Percentiles rank a stretch among this genome's conserved stretches.
Evolutionary conservation across 2,888 invertebrate genomes (phyloP).

Genomic region (Lissonota sp.): DNA sequence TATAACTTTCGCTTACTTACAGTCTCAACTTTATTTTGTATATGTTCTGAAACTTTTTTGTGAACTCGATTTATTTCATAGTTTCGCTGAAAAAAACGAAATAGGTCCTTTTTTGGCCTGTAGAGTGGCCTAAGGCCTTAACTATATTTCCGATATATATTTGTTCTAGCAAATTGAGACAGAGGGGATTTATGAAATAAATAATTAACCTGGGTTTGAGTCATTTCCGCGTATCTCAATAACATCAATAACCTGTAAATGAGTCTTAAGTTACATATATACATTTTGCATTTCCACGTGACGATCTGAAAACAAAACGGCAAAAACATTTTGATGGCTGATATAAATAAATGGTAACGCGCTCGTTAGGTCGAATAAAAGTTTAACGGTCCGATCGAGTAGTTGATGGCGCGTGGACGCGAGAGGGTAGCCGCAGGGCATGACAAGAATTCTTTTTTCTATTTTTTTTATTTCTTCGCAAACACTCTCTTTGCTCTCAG

Average conservation of each 20-base stretch:
- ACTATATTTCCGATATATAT: no score
- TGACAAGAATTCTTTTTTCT: conserved; percentile 34
- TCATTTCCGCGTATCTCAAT: no score
- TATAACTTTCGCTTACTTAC: no score
- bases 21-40: no score
- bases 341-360: conserved; percentile 78
- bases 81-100: no score
- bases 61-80: no score
- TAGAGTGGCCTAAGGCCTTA: no score
- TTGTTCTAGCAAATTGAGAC: no score
- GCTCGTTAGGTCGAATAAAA: conserved; percentile 80
- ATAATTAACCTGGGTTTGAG: no score
- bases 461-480: conserved; percentile 42
- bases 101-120: no score
- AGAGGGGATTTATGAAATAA: no score
- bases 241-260: not conserved
- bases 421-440: conserved; percentile 57
- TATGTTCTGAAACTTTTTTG: no score
- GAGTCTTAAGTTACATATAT: conserved; percentile 18
- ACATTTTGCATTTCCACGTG: not conserved
- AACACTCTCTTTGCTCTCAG: conserved; percentile 9
- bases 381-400: conserved; percentile 77
- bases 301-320: conserved; percentile 61
- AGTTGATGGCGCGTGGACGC: conserved; percentile 62
- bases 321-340: conserved; percentile 71